A percentile compares a stretch with the other conserved stretches of the same genome.
Conservation (phyloP, 2,113 vertebrate genomes). For the Amia ocellicauda region DNA sequence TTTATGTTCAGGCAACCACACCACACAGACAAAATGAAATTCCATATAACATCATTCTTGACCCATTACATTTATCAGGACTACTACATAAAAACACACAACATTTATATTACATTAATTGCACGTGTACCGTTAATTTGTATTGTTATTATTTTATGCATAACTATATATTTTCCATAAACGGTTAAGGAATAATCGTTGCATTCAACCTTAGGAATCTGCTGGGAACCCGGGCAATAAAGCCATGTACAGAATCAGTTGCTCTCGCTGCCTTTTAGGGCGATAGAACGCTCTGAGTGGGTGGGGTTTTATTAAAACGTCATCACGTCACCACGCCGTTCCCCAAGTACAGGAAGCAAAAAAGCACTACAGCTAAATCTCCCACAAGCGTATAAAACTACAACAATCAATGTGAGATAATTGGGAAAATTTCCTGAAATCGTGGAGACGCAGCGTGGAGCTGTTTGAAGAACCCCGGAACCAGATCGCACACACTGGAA, state of each 20-base stretch:
- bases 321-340: slow-evolving; percentile 53
- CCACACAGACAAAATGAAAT: too few relatives aligned
- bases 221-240: too few relatives aligned
- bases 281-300: slow-evolving; percentile 24
- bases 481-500: neutral
- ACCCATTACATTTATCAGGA: too few relatives aligned
- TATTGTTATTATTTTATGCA: too few relatives aligned
- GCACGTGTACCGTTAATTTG: too few relatives aligned
- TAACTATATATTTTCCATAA: too few relatives aligned
- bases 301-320: neutral
- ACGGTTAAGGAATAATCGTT: too few relatives aligned
- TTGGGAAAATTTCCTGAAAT: neutral
- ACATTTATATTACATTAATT: too few relatives aligned
- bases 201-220: too few relatives aligned
- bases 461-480: neutral
- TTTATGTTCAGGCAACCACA: too few relatives aligned
- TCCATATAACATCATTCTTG: too few relatives aligned
- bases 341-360: slow-evolving; percentile 39
- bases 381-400: neutral
- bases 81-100: too few relatives aligned
- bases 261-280: slow-evolving; percentile 39
- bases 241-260: neutral
- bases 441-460: neutral
- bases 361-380: neutral
- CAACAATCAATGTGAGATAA: neutral